phyloP scores from a whole-genome alignment of 2,888 invertebrate species.

The Fabriciana adippe region DNA sequence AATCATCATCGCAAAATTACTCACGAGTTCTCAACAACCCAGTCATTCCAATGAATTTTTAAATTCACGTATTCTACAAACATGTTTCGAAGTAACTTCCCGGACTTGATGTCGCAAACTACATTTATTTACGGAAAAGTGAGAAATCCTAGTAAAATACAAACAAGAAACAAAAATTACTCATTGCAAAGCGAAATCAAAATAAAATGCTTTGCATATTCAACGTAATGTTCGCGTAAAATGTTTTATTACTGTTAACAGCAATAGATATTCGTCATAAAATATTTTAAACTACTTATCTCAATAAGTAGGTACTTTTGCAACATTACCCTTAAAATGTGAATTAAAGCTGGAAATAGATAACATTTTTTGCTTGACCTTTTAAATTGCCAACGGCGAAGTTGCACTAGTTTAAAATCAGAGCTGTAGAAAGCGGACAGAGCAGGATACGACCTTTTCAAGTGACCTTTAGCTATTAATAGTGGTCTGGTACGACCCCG shows the following conservation, averaged over 20 bases:
- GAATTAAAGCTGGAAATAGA: slow-evolving; percentile 18
- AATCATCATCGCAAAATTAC: slow-evolving; percentile 53
- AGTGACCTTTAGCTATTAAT: slow-evolving; percentile 68
- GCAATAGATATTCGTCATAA: not conserved
- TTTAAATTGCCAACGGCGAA: slow-evolving; percentile 47
- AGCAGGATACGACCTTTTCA: slow-evolving; percentile 74
- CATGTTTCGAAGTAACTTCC: slow-evolving; percentile 32
- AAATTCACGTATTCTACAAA: slow-evolving; percentile 34
- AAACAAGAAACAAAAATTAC: no score
- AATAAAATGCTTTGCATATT: not conserved
- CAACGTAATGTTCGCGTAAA: not conserved
- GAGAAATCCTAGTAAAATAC: not conserved
- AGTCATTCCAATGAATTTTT: slow-evolving; percentile 42
- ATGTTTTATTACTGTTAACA: slow-evolving; percentile 1
- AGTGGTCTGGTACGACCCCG: slow-evolving; percentile 61
- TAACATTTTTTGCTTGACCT: slow-evolving; percentile 43
- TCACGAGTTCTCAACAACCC: slow-evolving; percentile 39
- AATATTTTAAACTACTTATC: not conserved
- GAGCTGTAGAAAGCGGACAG: slow-evolving; percentile 70
- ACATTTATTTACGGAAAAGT: slow-evolving; percentile 12
- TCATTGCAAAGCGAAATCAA: not conserved
- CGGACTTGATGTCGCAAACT: slow-evolving; percentile 29
- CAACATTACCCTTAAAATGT: slow-evolving; percentile 24
- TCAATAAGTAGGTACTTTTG: slow-evolving; percentile 9
- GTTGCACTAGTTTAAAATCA: slow-evolving; percentile 69